Base-by-base conservation (phyloP, 2,113 vertebrate genomes). In the Forbesichthys papilliferus region DNA sequence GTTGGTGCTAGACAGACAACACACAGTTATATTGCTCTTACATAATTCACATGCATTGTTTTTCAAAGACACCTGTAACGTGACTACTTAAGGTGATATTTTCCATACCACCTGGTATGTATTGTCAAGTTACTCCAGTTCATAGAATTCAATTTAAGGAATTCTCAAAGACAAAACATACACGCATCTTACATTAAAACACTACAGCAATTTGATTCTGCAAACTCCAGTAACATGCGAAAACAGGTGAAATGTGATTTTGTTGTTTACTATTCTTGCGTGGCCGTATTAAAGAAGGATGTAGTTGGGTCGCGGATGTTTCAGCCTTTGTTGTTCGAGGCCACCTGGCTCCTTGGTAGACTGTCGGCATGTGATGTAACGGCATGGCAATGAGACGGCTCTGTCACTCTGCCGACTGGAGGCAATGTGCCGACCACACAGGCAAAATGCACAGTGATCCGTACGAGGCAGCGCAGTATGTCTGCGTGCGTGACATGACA, bases 291-390 rank as follows among this genome's bases (percentile, higher is more conserved):
- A 55, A 9, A 68, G 11, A 60, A 34, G 65, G 71, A 70, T 51
- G 58, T 58, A 66, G 64, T 18, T 11, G 16, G 18, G 58, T 9
- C 5, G 51, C 51, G 13, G 68, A 48, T 65, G 8, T 46, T 56
- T 60, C 61, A 2, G 34, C 56, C 72, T 67, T 73, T 71, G 71
- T 81, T 80, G 54, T 59, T 48, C 11, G 71, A 81, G 80, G 72
- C 83, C 70, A 84, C 84, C 86, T 88, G 86, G 83, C 88, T 86
- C 77, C 87, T 75, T 74, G 52, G 82, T 84, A 84, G 75, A 89
- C 84, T 68, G 86, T 67, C 65, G 78, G 73, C 78, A 76, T 85
- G 85, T 88, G 85, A 92, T 90, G 84, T 86, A 89, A 90, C 77
- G 16, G 74, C 74, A 42, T 68, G 72, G 86, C 81, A 87, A 89